Evolutionary conservation across 2,888 invertebrate species (phyloP).

Genomic region (Pycnomerus fuliginosus): DNA sequence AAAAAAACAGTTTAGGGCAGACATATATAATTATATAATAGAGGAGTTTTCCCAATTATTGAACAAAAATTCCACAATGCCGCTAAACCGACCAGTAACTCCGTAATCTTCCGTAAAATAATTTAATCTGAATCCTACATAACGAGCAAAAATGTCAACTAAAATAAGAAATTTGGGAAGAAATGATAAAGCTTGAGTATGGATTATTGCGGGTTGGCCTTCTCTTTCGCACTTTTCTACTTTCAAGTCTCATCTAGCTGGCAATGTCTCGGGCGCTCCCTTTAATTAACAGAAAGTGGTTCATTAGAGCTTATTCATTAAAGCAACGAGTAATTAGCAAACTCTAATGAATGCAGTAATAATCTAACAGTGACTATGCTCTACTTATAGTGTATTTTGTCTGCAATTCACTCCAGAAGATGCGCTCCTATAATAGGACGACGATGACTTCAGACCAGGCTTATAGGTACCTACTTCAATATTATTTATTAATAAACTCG

Average conservation of each 20-base stretch:
- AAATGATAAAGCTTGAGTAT: conserved; percentile 35
- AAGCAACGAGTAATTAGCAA: conserved; percentile 88
- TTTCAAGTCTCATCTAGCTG: conserved; percentile 46
- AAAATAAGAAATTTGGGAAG: conserved; percentile 37
- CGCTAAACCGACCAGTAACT: conserved; percentile 32
- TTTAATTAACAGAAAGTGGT: conserved; percentile 90
- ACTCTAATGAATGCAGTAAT: conserved; percentile 82
- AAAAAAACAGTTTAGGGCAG: too few species aligned
- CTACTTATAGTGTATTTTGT: conserved; percentile 44
- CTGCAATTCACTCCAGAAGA: conserved; percentile 30
- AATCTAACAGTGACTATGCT: conserved; percentile 61
- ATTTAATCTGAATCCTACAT: conserved; percentile 40
- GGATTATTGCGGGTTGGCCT: conserved; percentile 31
- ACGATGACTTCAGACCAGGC: conserved; percentile 10
- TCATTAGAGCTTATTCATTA: conserved; percentile 90
- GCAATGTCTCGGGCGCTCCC: conserved; percentile 55
- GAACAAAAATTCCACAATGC: conserved; percentile 43
- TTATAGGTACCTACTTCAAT: conserved; percentile 9
- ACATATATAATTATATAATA: too few species aligned
- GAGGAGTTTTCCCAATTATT: conserved; percentile 40
- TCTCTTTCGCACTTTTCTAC: conserved; percentile 43
- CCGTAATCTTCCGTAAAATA: conserved; percentile 35
- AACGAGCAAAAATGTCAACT: conserved; percentile 34
- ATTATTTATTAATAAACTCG: conserved; percentile 14
- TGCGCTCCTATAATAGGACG: conserved; percentile 26